Evolutionary conservation across 23 tunicate genomes (phyloP).

Genomic region (Diplosoma virens): DNA sequence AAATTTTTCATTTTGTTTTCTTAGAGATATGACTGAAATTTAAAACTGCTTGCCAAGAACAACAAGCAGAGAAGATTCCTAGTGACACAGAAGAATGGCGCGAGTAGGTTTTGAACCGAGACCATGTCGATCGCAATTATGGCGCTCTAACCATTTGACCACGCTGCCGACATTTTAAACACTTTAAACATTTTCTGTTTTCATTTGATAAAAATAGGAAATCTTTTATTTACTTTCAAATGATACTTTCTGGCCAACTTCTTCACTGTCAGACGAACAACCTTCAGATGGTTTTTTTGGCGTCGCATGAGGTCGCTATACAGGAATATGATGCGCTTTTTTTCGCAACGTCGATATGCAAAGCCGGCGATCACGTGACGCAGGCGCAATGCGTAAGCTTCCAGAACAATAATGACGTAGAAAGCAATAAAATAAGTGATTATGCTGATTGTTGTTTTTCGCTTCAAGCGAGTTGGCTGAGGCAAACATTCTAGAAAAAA

Average conservation of each 20-base stretch:
- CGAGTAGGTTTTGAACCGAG: too few species aligned
- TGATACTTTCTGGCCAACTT: conserved; percentile 59
- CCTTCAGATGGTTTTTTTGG: conserved; percentile 46
- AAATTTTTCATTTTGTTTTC: too few species aligned
- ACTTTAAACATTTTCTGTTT: too few species aligned
- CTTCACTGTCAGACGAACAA: conserved; percentile 47
- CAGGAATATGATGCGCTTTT: conserved; percentile 57
- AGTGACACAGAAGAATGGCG: too few species aligned
- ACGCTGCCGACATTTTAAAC: too few species aligned
- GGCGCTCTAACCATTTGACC: too few species aligned
- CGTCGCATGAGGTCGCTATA: conserved; percentile 81
- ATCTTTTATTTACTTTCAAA: conserved; percentile 53
- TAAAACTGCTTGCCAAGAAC: too few species aligned
- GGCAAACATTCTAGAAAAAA: conserved; percentile 58
- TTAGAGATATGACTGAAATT: too few species aligned
- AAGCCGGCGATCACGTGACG: conserved; percentile 69
- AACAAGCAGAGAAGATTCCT: too few species aligned
- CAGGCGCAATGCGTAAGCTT: conserved; percentile 69
- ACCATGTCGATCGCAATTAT: too few species aligned
- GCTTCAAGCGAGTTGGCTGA: conserved; percentile 1
- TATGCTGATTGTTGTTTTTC: neutral
- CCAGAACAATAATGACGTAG: conserved; percentile 29
- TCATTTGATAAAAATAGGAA: too few species aligned
- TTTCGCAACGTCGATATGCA: conserved; percentile 62
- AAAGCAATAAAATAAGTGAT: conserved; percentile 24